phyloP scores from a whole-genome alignment of 2,888 invertebrate species.

The Rosalia funebris region DNA sequence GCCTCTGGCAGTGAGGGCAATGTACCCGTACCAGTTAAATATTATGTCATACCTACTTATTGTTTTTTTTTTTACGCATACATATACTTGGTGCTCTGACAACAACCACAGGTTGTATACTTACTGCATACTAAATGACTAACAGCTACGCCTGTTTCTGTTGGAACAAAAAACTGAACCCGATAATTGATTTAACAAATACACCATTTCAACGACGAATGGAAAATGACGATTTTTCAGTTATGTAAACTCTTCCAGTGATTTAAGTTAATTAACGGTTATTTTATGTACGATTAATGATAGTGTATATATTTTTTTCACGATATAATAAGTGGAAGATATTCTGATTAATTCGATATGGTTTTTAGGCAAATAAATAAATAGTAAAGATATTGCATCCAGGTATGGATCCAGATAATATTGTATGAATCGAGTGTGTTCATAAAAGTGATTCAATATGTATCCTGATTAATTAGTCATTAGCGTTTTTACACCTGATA shows the following conservation, averaged over 20 bases:
- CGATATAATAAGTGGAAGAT: too few species aligned
- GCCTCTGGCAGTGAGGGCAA: neutral
- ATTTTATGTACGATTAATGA: too few species aligned
- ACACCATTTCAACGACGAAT: neutral
- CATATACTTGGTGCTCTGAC: neutral
- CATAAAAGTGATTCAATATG: too few species aligned
- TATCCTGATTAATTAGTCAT: too few species aligned
- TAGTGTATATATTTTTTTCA: too few species aligned
- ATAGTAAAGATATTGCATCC: too few species aligned
- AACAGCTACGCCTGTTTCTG: neutral
- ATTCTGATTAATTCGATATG: too few species aligned
- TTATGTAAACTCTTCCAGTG: conserved; percentile 3
- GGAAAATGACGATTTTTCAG: neutral
- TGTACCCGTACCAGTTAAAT: neutral
- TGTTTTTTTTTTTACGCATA: neutral
- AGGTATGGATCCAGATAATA: too few species aligned
- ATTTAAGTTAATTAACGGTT: too few species aligned
- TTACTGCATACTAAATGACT: neutral
- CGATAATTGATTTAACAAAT: neutral
- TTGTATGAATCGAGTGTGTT: too few species aligned
- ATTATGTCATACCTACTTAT: neutral
- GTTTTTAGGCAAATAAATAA: too few species aligned
- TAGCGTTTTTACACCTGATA: too few species aligned
- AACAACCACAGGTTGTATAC: neutral
- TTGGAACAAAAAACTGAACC: neutral